Percentiles rank a stretch among this genome's conserved stretches.
These are phyloP conservation scores for Luperina testacea DNA, from an alignment of 2,888 invertebrate species.

Conservation along the genomic window DNA sequence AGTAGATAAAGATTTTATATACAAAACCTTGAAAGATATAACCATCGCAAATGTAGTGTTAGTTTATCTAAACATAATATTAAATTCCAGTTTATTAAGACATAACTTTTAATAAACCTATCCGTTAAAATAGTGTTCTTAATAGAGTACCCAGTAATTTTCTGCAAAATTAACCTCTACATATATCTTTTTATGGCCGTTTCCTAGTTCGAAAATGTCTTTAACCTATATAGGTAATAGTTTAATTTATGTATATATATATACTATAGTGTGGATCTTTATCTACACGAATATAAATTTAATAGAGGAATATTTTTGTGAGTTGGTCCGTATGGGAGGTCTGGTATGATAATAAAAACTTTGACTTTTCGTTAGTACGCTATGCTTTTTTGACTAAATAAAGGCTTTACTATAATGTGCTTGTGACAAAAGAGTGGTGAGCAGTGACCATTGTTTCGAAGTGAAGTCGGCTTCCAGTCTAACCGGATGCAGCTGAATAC, in stretches of 20 bases:
- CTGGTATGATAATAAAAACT: not conserved
- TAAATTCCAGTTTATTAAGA: conserved; percentile 14
- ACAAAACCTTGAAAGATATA: not conserved
- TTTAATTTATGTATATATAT: not conserved
- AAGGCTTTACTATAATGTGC: not conserved
- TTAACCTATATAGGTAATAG: not conserved
- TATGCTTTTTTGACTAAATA: not conserved
- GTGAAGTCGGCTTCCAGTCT: too few relatives aligned
- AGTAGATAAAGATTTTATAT: not conserved
- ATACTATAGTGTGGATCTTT: not conserved
- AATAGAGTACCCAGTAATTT: conserved; percentile 4
- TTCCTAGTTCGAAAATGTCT: not conserved
- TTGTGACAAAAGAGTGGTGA: not conserved
- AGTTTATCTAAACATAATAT: not conserved
- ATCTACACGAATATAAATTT: not conserved
- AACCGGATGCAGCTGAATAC: too few relatives aligned
- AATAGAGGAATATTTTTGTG: not conserved
- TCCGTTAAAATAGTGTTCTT: conserved; percentile 10
- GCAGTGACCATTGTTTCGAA: not conserved
- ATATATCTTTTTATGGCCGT: conserved; percentile 2
- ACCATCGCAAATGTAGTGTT: not conserved
- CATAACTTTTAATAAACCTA: not conserved
- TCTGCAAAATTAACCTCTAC: not conserved
- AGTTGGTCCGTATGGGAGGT: not conserved
- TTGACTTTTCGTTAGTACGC: not conserved